Conservation (phyloP, 2,113 vertebrate species). For the Rousettus leschenaultii region DNA sequence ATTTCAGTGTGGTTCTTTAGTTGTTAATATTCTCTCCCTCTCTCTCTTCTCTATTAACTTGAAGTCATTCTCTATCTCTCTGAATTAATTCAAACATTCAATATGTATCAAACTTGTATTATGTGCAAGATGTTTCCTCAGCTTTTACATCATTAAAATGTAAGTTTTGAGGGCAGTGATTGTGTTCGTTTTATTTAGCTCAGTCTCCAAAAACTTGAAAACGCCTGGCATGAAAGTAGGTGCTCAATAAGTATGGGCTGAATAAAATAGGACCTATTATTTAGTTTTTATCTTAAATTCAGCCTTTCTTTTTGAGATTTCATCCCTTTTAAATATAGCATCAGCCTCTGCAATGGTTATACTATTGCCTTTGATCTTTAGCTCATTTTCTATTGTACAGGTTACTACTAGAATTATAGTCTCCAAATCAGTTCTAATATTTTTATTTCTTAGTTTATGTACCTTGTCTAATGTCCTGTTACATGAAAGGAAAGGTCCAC, state of each 20-base stretch:
- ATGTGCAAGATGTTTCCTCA: neutral
- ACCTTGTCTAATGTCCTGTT: neutral
- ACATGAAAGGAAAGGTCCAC: neutral
- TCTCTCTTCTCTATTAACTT: neutral
- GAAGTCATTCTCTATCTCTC: neutral
- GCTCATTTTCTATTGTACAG: neutral
- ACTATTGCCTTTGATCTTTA: neutral
- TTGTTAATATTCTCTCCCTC: neutral
- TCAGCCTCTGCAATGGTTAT: neutral
- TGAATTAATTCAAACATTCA: neutral
- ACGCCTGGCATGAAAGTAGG: neutral
- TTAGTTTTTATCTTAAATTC: neutral
- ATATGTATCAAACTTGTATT: neutral
- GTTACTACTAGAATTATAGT: neutral
- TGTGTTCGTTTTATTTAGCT: neutral
- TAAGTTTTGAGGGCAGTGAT: neutral
- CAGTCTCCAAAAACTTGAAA: neutral
- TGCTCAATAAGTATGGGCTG: neutral
- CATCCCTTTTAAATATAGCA: neutral
- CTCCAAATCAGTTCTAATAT: neutral
- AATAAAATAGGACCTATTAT: neutral
- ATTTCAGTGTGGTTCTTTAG: neutral
- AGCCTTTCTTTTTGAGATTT: neutral
- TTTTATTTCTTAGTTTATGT: neutral
- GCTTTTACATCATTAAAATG: slow-evolving; percentile 1